These are phyloP conservation scores for Platycheirus albimanus DNA, from an alignment of 2,888 invertebrate genomes.

Conservation along the genomic window DNA sequence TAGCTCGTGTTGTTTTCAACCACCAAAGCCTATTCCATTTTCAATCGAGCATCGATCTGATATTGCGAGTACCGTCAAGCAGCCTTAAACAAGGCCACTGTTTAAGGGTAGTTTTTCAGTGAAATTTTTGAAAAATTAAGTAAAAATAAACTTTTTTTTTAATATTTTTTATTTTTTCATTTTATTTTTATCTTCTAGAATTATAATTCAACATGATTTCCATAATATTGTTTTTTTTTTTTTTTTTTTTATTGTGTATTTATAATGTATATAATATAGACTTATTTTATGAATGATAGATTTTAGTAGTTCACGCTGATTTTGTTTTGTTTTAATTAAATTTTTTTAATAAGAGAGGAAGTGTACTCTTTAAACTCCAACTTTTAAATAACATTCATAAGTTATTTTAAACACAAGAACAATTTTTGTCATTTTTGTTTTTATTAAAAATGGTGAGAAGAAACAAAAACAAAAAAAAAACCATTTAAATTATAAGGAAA, in stretches of 20 bases:
- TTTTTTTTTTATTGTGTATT: constrained; percentile 54
- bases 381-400: constrained; percentile 48
- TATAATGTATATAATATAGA: constrained; percentile 60
- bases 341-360: constrained; percentile 48
- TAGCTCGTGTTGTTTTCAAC: too few species aligned
- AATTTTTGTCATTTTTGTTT: constrained; percentile 18
- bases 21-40: too few species aligned
- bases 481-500: constrained; percentile 20
- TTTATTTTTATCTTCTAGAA: constrained; percentile 66
- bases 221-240: constrained; percentile 69
- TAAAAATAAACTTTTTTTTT: constrained; percentile 9
- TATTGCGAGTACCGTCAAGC: too few species aligned
- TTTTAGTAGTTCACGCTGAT: constrained; percentile 56
- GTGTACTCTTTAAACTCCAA: constrained; percentile 43
- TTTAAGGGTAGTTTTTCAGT: too few species aligned
- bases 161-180: constrained; percentile 56
- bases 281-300: constrained; percentile 63
- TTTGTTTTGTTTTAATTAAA: constrained; percentile 40
- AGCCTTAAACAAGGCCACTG: too few species aligned
- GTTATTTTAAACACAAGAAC: constrained; percentile 25
- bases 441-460: constrained; percentile 10
- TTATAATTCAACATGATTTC: constrained; percentile 71
- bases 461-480: constrained; percentile 16
- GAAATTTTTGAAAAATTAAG: neutral
- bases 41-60: too few species aligned